phyloP scores from a whole-genome alignment of 2,888 invertebrate species.

The Monoplex corrugatus region DNA sequence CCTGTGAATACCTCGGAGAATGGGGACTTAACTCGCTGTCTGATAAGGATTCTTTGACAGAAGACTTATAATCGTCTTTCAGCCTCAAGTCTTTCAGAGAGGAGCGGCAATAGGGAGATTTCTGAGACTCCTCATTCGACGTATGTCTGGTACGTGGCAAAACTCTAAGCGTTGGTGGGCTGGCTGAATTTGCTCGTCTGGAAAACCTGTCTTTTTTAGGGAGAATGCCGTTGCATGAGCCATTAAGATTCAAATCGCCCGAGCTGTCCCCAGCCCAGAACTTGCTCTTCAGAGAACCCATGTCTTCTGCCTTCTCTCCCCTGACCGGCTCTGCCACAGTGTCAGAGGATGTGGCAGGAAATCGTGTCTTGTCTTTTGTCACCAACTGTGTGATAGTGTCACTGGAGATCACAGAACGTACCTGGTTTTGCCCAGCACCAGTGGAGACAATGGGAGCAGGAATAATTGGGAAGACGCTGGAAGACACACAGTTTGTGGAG shows the following conservation, averaged over 20 bases:
- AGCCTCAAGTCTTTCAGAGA: neutral
- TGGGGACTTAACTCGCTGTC: neutral
- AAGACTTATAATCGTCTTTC: neutral
- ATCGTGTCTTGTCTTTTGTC: neutral
- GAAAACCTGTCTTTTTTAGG: too few species aligned
- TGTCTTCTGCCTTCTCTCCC: neutral
- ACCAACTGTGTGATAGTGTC: too few species aligned
- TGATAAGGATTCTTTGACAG: neutral
- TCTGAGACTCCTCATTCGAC: neutral
- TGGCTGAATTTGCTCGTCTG: constrained; percentile 12
- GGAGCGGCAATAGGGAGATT: neutral
- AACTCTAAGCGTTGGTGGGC: neutral
- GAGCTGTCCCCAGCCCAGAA: neutral
- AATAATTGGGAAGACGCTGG: constrained; percentile 10
- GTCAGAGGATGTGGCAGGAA: too few species aligned
- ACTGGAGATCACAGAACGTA: neutral
- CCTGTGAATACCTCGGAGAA: neutral
- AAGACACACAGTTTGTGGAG: neutral
- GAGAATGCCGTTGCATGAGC: too few species aligned
- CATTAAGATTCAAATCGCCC: too few species aligned
- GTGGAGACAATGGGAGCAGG: neutral
- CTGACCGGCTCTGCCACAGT: neutral
- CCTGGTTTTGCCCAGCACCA: too few species aligned
- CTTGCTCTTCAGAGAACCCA: neutral
- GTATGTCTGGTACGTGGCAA: neutral